Base-by-base conservation (phyloP, 2,797 vertebrate genomes). In the Propithecus deckenii region DNA sequence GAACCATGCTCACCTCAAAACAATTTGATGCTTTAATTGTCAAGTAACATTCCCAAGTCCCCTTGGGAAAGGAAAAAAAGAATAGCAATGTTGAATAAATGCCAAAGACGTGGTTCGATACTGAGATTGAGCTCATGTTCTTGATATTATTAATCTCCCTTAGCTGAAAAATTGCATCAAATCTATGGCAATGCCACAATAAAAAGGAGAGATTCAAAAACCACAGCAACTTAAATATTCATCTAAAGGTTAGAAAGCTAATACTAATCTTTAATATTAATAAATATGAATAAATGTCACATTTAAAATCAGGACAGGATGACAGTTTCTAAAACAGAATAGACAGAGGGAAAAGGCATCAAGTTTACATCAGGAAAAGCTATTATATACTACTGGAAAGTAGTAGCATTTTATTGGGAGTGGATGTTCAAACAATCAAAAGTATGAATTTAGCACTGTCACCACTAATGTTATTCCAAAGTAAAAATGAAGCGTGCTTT, bases 291-390 rank as follows among this genome's bases (percentile, higher is more conserved):
- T 55, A 55, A 35, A 35, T 28, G 22, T 38, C 50, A 74, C n/a
- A 69, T 59, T 87, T 90, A 93, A 94, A 88, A 83, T 95, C 71
- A 85, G 25, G 78, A 88, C 2, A 57, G 30, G 22, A 88, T 28
- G 41, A 86, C 3, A 87, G 41, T 67, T 46, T 94, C 78, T 48
- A 87, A 78, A 76, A 86, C 41, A 13, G 30, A 38, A 67, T 28
- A 88, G 23, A 28, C 78, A 91, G 38, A 93, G 43, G 4, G 76
- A 61, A 92, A 92, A 78, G 30, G 17, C 18, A 72, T 65, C 30
- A 50, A 69, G 35, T 43, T 59, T 76, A 80, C 65, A 59, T 69
- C 52, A 52, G 67, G 20, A 71, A 75, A 92, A 71, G 13, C 48
- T 71, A 41, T 83, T 50, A 86, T 28, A 38, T 38, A 38, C 0